Evolutionary conservation across 2,113 vertebrate genomes (phyloP).

Genomic region (Periophthalmodon schlosseri): DNA sequence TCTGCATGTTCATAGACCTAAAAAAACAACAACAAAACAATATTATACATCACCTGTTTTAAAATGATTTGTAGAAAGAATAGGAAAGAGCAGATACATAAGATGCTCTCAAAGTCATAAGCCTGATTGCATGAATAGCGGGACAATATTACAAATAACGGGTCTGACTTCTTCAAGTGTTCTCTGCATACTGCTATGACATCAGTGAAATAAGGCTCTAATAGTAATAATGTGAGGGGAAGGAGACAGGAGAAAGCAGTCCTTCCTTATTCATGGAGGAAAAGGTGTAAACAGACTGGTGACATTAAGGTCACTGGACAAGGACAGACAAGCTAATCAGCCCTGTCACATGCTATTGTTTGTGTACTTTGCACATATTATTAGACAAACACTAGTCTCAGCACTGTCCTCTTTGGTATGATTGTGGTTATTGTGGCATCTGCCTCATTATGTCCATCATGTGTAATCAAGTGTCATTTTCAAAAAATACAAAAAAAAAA

Average conservation of each 20-base stretch:
- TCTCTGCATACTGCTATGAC: not conserved
- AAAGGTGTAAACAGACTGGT: not conserved
- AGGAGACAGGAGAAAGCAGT: not conserved
- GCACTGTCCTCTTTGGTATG: not conserved
- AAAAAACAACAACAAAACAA: not conserved
- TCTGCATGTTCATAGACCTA: conserved; percentile 97
- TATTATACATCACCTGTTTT: not conserved
- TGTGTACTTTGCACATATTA: not conserved
- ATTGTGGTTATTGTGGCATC: not conserved
- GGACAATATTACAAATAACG: not conserved
- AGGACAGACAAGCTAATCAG: not conserved
- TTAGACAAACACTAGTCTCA: not conserved
- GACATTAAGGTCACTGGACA: not conserved
- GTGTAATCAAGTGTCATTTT: not conserved
- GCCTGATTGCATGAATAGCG: not conserved
- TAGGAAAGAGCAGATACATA: not conserved
- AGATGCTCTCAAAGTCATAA: not conserved
- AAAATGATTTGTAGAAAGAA: not conserved
- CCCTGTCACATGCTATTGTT: not conserved
- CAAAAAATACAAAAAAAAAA: not conserved
- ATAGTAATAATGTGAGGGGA: not conserved
- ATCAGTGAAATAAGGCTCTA: not conserved
- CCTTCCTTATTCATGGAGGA: not conserved
- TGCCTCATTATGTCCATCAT: not conserved
- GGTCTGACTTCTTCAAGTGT: not conserved